Evolutionary conservation across 2,888 invertebrate species (phyloP).

Genomic region (Chrysopilus asiliformis): DNA sequence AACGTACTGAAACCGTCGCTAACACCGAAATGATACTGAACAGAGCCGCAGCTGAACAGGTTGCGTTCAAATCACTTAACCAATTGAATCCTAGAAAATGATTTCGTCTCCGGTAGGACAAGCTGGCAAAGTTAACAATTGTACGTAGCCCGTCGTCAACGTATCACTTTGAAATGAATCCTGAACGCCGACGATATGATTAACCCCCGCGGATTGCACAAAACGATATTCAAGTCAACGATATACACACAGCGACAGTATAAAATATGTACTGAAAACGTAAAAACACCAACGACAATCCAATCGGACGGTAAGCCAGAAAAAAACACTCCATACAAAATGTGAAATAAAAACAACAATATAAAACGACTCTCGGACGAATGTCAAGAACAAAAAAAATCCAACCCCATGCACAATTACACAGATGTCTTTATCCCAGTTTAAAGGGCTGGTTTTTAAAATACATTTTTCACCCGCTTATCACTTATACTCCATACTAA

Average conservation of each 20-base stretch:
- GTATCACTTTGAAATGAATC: constrained; percentile 15
- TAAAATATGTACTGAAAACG: constrained; percentile 6
- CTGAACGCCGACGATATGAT: constrained; percentile 15
- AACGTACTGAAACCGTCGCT: no score
- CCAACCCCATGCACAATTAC: constrained; percentile 16
- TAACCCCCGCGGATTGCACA: constrained; percentile 15
- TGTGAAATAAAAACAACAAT: no score
- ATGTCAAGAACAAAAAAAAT: constrained; percentile 10
- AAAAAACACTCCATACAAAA: no score
- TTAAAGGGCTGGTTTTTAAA: no score
- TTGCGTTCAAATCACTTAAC: no score
- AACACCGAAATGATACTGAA: no score
- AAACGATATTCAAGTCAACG: constrained; percentile 7
- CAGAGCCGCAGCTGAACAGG: no score
- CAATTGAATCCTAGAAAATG: no score
- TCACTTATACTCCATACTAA: no score
- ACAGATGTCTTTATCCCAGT: constrained; percentile 9
- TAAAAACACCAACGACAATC: constrained; percentile 2
- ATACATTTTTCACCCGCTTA: no score
- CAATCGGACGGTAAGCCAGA: not conserved
- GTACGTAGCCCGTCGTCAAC: constrained; percentile 10
- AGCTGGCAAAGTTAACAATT: no score
- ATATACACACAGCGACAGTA: constrained; percentile 6
- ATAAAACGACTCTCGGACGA: constrained; percentile 2
- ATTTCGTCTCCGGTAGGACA: no score